phyloP scores from a whole-genome alignment of 2,888 invertebrate species.

The Aricia artaxerxes region DNA sequence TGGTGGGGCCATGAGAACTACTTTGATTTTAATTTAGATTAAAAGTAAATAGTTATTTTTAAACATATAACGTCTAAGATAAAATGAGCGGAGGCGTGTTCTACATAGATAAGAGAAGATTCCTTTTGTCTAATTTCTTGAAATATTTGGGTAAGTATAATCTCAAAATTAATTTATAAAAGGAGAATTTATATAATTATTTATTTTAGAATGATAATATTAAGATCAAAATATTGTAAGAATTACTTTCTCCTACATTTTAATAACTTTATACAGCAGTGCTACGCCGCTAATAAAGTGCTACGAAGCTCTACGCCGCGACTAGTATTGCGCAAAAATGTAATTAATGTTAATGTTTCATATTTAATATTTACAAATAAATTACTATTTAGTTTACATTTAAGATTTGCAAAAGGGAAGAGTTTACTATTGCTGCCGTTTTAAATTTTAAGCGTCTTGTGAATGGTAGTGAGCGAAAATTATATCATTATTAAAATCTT shows the following conservation, averaged over 20 bases:
- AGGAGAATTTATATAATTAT: no score
- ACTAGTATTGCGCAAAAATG: background rate
- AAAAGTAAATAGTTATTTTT: background rate
- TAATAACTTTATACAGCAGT: background rate
- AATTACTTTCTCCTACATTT: no score
- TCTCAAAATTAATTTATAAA: no score
- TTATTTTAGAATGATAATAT: no score
- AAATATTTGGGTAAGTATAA: background rate
- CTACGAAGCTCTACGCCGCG: background rate
- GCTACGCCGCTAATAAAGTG: background rate
- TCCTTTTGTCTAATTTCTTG: background rate
- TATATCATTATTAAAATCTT: no score
- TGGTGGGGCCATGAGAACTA: constrained; percentile 3
- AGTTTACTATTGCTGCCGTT: no score
- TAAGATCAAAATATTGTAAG: no score
- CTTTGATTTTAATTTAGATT: constrained; percentile 16
- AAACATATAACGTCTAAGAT: background rate
- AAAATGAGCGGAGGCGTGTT: background rate
- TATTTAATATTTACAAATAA: background rate
- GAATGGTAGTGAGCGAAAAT: no score
- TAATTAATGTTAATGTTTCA: background rate
- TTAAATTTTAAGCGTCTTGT: no score
- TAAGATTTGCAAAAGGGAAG: no score
- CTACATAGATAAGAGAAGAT: background rate
- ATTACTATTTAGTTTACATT: no score